Base-by-base conservation (phyloP, 2,113 vertebrate species). In the Strigops habroptila region DNA sequence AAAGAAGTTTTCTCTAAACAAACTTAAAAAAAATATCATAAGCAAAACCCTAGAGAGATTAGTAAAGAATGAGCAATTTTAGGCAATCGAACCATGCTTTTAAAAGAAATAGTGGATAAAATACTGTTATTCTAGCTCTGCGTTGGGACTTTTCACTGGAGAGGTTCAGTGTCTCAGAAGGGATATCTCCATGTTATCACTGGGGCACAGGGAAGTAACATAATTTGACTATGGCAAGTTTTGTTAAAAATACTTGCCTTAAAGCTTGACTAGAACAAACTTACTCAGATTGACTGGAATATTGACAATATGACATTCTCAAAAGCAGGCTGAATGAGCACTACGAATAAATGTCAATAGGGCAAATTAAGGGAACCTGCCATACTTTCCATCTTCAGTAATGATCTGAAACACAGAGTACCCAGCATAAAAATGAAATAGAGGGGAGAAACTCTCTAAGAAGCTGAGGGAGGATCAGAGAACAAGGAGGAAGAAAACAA, bases 301-400 rank as follows among this genome's bases (percentile, higher is more conserved):
- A 91, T 88, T 0, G 59, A 93, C 82, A 86, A 71, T 62, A 63
- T 95, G 86, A 57, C 88, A 83, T 68, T 68, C 75, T 82, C 80
- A 82, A 83, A 85, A 64, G 44, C 21, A 63, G 49, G 24, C 73
- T 89, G 73, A 88, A 46, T 28, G 82, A 94, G 12, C 44, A 65
- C 60, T 75, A 91, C 59, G 41, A 49, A 65, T 92, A 87, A 82
- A 82, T 81, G 77, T 96, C 94, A 79, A 14, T 95, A 91, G 25
- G 21, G 30, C 53, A 87, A 46, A 92, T 82, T 33, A 70, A 85
- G 71, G 62, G 73, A 95, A 55, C 41, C 73, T 2, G 1, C n/a
- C 3, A 3, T 76, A 37, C 59, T 88, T 90, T 86, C 63, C 22
- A 30, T 86, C 85, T 88, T 77, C 67, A 74, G 46, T 90, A 94